Base-by-base conservation (phyloP, 2,113 vertebrate genomes). In the Rhipidura dahli region DNA sequence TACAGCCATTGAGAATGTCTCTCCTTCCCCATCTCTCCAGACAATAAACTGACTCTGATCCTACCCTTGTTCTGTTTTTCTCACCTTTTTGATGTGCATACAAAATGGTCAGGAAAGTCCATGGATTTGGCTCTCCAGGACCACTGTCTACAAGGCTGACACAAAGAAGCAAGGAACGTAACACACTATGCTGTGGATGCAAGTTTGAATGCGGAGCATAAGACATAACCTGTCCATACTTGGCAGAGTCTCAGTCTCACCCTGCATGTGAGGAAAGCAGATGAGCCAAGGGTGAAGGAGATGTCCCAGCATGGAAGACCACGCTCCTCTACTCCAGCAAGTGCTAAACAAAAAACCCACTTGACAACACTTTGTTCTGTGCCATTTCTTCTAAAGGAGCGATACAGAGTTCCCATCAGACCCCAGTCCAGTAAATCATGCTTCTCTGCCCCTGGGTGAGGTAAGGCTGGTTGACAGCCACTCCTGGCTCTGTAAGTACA, bases 111-210 rank as follows among this genome's bases (percentile, higher is more conserved):
- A 63, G 39, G 11, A 40, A 85, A 80, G 18, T 28, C 31, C 16
- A 13, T 6, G 23, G 13, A 3, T 22, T 18, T 37, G 33, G 70
- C 17, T 82, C 31, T 39, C 12, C 2, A 2, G 39, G 59, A 24
- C 30, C 28, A 4, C 2, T 18, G 15, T 23, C 35, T 75, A 20
- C 51, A 63, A 40, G 56, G 30, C 26, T 28, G 39, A 56, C 20
- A 56, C 0, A 3, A 53, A 44, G 19, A 9, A 35, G 9, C 37
- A 53, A 7, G 3, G 10, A 31, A 19, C 1, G 1, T 7, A 18
- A 61, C 6, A 2, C 11, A 65, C 23, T 2, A 3, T 18, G 13
- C 20, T 23, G 24, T 0, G 2, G 54, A 14, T 47, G 21, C 27
- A 44, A 40, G 33, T 19, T 11, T 33, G 19, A n/a, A 56, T 31